Percentiles rank a stretch among this genome's conserved stretches.
phyloP scores from a whole-genome alignment of 2,888 invertebrate species.

The Melolontha melolontha region DNA sequence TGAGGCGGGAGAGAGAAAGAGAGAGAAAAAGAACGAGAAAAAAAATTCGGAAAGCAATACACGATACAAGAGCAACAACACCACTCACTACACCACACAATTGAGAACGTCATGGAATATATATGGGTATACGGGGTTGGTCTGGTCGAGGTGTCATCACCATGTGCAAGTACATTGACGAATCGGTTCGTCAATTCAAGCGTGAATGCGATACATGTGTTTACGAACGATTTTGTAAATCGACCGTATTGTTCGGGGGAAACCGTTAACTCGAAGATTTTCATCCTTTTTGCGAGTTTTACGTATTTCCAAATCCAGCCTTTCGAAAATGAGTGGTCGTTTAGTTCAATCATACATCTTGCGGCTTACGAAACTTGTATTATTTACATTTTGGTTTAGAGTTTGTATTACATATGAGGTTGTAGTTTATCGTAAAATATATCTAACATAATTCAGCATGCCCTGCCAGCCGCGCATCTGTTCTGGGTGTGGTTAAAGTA shows the following conservation, averaged over 20 bases:
- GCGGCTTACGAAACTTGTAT: too few relatives aligned
- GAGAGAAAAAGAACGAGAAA: slow-evolving; percentile 8
- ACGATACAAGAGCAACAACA: background rate
- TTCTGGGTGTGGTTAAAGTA: too few relatives aligned
- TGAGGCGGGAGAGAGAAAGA: background rate
- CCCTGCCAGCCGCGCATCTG: too few relatives aligned
- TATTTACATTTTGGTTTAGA: too few relatives aligned
- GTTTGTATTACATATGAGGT: too few relatives aligned
- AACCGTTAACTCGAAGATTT: too few relatives aligned
- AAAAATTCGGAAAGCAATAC: background rate
- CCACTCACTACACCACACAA: background rate
- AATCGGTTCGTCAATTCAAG: slow-evolving; percentile 21
- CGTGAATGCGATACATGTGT: slow-evolving; percentile 33
- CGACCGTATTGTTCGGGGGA: background rate
- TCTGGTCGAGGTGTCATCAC: slow-evolving; percentile 10
- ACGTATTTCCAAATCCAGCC: too few relatives aligned
- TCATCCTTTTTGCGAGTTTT: too few relatives aligned
- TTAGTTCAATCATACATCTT: too few relatives aligned
- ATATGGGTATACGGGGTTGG: background rate
- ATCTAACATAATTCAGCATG: too few relatives aligned
- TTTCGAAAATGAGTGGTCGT: too few relatives aligned
- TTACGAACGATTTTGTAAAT: slow-evolving; percentile 16
- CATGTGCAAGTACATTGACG: slow-evolving; percentile 21
- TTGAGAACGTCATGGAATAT: background rate
- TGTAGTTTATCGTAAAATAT: too few relatives aligned